phyloP scores from a whole-genome alignment of 2,113 vertebrate species.

The Psittacula cyanocephala region DNA sequence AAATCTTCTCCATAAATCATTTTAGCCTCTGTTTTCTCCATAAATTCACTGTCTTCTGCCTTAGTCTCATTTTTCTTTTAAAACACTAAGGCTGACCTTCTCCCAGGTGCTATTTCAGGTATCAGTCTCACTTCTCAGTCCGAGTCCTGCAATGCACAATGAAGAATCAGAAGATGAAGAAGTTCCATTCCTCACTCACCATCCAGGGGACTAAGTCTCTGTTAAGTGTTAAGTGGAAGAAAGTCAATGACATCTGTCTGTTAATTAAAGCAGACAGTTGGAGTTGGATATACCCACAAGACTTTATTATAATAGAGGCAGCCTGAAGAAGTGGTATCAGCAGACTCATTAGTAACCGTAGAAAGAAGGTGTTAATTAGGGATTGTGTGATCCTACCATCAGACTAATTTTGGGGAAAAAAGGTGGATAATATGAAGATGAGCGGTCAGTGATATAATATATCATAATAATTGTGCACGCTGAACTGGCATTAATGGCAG shows the following conservation, averaged over 20 bases:
- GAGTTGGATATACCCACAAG: constrained; percentile 46
- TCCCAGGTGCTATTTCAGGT: neutral
- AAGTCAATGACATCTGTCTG: constrained; percentile 68
- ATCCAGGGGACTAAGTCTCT: neutral
- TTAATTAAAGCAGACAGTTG: constrained; percentile 72
- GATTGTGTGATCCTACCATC: constrained; percentile 68
- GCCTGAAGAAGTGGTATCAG: constrained; percentile 29
- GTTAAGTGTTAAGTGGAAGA: constrained; percentile 3
- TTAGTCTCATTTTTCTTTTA: neutral
- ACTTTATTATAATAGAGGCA: constrained; percentile 58
- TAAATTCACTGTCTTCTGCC: neutral
- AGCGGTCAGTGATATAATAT: constrained; percentile 62
- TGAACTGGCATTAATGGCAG: constrained; percentile 33
- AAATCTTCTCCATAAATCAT: neutral
- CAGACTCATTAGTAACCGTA: constrained; percentile 30
- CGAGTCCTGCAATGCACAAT: neutral
- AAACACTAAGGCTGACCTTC: neutral
- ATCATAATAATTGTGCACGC: constrained; percentile 59
- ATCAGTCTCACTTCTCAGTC: neutral
- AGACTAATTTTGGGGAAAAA: constrained; percentile 46
- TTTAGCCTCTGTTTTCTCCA: neutral
- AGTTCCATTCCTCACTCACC: neutral
- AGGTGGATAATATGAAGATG: constrained; percentile 70
- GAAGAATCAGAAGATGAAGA: neutral
- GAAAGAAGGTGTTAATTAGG: constrained; percentile 73